A percentile compares a stretch with the other conserved stretches of the same genome.
Evolutionary conservation across 2,113 vertebrate species (phyloP).

Genomic region (Ctenomys sociabilis): DNA sequence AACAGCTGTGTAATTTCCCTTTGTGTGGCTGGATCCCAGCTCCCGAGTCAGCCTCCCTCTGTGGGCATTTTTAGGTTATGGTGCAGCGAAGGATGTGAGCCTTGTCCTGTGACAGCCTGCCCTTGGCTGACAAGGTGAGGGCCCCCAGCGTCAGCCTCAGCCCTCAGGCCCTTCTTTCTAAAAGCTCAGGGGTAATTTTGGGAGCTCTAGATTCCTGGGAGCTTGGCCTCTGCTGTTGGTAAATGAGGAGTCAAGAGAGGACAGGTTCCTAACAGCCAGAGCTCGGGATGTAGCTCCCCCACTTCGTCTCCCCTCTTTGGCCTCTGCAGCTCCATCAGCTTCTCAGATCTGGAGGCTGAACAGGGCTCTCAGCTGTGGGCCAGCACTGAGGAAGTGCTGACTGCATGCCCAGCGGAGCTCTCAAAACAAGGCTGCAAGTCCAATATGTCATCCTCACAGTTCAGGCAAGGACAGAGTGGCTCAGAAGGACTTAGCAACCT

Average conservation of each 20-base stretch:
- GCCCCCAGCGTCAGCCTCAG: background rate
- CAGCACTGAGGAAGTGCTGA: background rate
- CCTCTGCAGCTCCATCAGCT: background rate
- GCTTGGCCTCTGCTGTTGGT: slow-evolving; percentile 36
- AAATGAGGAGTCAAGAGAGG: slow-evolving; percentile 44
- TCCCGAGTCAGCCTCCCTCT: background rate
- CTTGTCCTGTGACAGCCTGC: background rate
- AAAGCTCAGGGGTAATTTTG: background rate
- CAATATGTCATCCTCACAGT: background rate
- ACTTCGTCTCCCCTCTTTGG: accelerated
- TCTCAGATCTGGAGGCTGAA: background rate
- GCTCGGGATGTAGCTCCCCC: background rate
- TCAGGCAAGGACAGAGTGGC: background rate
- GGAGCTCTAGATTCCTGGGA: slow-evolving; percentile 47
- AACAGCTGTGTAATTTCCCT: slow-evolving; percentile 37
- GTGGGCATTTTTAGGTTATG: background rate
- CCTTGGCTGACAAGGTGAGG: background rate
- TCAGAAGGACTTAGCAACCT: background rate
- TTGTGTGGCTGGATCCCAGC: background rate
- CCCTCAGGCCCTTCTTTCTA: background rate
- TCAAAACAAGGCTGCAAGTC: background rate
- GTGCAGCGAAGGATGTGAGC: background rate
- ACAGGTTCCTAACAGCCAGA: background rate
- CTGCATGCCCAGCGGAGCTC: background rate
- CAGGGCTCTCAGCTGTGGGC: background rate